A percentile compares a stretch with the other conserved stretches of the same genome.
phyloP scores from a whole-genome alignment of 2,113 vertebrate genomes.

The Microcebus tavaratra region DNA sequence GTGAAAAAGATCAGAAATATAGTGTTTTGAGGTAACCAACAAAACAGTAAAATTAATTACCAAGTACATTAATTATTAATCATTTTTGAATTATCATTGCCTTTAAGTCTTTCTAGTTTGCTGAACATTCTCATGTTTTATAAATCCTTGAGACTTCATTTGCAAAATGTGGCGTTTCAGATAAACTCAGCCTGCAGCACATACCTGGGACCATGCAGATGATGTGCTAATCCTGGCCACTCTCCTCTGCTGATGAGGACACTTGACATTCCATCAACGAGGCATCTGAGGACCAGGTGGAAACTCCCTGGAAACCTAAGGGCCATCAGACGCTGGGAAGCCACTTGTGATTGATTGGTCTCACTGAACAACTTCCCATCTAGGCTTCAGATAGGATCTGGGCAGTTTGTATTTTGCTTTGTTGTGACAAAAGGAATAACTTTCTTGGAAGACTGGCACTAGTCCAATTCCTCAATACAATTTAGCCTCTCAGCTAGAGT shows the following conservation, averaged over 20 bases:
- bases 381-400: not conserved
- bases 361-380: not conserved
- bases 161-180: constrained; percentile 43
- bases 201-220: not conserved
- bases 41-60: not conserved
- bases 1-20: not conserved
- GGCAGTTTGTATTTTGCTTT: not conserved
- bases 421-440: not conserved
- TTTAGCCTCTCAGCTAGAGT: not conserved
- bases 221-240: not conserved
- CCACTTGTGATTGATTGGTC: constrained; percentile 5
- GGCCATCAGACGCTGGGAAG: not conserved
- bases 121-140: not conserved
- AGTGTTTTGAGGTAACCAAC: not conserved
- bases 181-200: not conserved
- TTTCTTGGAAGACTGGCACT: not conserved
- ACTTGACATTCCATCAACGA: constrained; percentile 48
- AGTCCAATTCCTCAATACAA: not conserved
- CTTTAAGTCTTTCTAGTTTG: constrained; percentile 11
- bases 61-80: constrained; percentile 38
- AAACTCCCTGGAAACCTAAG: not conserved
- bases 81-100: not conserved
- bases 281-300: not conserved
- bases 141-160: constrained; percentile 35
- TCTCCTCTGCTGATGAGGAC: not conserved